These are phyloP conservation scores for Centropus unirufus DNA, from an alignment of 2,113 vertebrate genomes.

Conservation along the genomic window DNA sequence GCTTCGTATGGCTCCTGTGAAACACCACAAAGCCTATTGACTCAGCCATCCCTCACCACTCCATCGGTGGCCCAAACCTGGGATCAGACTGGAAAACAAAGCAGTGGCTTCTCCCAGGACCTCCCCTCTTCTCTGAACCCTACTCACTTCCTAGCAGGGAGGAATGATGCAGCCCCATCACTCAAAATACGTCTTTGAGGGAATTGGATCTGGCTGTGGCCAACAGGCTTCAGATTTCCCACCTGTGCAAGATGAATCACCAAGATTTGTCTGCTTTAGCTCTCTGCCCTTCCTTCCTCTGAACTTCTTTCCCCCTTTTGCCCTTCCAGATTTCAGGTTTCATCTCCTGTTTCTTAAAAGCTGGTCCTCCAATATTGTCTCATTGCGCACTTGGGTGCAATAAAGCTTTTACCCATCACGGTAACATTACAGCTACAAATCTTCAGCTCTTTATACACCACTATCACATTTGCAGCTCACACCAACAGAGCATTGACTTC, in stretches of 20 bases:
- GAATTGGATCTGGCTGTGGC: not conserved
- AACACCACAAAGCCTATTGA: not conserved
- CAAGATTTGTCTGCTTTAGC: not conserved
- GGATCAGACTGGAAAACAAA: not conserved
- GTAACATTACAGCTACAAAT: not conserved
- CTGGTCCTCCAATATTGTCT: not conserved
- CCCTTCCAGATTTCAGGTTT: not conserved
- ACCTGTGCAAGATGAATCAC: not conserved
- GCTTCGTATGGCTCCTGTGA: not conserved
- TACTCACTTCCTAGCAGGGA: not conserved
- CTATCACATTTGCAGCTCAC: not conserved
- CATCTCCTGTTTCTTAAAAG: not conserved
- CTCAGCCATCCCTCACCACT: not conserved
- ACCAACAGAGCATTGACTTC: not conserved
- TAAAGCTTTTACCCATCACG: not conserved
- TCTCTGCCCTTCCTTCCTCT: not conserved
- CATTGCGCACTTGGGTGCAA: not conserved
- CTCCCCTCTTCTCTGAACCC: not conserved
- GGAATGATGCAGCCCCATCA: not conserved
- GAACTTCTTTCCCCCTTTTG: not conserved
- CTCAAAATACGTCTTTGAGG: not conserved
- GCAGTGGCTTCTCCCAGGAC: not conserved
- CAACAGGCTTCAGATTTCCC: not conserved
- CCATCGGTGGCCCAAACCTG: accelerated
- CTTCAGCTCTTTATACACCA: not conserved